Base-by-base conservation (phyloP, 2,113 vertebrate genomes). In the Phrynosoma blainvillii region DNA sequence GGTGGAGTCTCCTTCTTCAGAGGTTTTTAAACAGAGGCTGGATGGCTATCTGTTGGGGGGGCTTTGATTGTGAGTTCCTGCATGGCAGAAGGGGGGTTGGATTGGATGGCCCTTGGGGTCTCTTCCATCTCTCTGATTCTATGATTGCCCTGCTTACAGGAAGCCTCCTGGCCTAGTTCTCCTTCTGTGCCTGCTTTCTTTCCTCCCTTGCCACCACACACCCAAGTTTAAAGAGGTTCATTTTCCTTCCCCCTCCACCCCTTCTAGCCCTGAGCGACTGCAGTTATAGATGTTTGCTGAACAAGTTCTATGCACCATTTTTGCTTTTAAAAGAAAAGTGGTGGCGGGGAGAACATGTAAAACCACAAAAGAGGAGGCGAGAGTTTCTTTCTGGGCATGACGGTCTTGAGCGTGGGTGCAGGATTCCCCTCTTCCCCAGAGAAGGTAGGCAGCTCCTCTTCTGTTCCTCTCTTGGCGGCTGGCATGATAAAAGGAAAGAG, bases 301-400 rank as follows among this genome's bases (percentile, higher is more conserved):
- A 89, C 89, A 75, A 82, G 82, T 90, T 90, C 71, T 88, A n/a
- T 84, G 52, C 92, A 87, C 23, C 11, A 18, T 59, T 77, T 89
- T 14, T 77, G 89, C 84, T 66, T 92, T 91, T 66, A 84, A 84
- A 89, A 62, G 65, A 70, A n/a, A 79, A 52, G 18, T 13, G 73
- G 21, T 40, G 42, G 21, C 20, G n/a, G n/a, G 0, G 52, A 42
- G 68, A 18, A 52, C 3, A 20, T 14, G 25, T 16, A 71, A 68
- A 79, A 32, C 75, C 75, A 20, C 84, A 79, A 79, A 40, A 68
- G 71, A 68, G 74, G 84, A 85, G 74, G 70, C 21, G 75, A 85
- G 75, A 66, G 59, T 66, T 71, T 73, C 65, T 71, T 87, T 54
- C 65, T 32, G 81, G 89, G 90, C 82, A 85, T 75, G 88, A 65